A percentile compares a stretch with the other conserved stretches of the same genome.
These are phyloP conservation scores for Anneissia japonica DNA, from an alignment of 35 echinoderm and acorn worm genomes.

Conservation along the genomic window DNA sequence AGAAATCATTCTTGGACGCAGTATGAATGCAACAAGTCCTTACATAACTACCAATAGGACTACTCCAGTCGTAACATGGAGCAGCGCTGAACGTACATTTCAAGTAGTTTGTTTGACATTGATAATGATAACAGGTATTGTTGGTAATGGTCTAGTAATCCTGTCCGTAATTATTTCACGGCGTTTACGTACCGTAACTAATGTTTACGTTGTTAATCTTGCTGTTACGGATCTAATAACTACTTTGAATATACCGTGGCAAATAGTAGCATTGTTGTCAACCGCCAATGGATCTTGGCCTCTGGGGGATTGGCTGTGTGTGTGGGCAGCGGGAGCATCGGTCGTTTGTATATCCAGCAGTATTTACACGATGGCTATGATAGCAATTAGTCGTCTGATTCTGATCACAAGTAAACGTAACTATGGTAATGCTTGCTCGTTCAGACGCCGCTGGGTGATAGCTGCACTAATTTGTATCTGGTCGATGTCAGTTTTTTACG, in stretches of 20 bases:
- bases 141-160: conserved; percentile 76
- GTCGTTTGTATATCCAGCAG: conserved; percentile 74
- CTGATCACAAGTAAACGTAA: conserved; percentile 37
- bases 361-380: conserved; percentile 68
- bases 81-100: not conserved
- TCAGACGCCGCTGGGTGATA: conserved; percentile 31
- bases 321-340: conserved; percentile 18
- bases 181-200: conserved; percentile 78
- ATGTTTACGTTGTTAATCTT: conserved; percentile 82
- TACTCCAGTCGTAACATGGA: not conserved
- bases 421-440: not conserved
- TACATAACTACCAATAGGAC: not conserved
- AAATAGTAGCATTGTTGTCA: conserved; percentile 56
- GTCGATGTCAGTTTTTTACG: conserved; percentile 52
- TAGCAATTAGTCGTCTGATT: conserved; percentile 67
- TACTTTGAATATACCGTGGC: conserved; percentile 49
- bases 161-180: conserved; percentile 58
- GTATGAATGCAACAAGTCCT: not conserved
- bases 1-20: no score
- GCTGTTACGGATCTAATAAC: conserved; percentile 65
- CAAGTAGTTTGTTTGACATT: not conserved
- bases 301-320: conserved; percentile 56
- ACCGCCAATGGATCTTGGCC: conserved; percentile 23
- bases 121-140: conserved; percentile 26
- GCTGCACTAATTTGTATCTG: conserved; percentile 49